Evolutionary conservation across 64 coral and sea anemone genomes (phyloP).

Genomic region (Catalaphyllia jardinei): DNA sequence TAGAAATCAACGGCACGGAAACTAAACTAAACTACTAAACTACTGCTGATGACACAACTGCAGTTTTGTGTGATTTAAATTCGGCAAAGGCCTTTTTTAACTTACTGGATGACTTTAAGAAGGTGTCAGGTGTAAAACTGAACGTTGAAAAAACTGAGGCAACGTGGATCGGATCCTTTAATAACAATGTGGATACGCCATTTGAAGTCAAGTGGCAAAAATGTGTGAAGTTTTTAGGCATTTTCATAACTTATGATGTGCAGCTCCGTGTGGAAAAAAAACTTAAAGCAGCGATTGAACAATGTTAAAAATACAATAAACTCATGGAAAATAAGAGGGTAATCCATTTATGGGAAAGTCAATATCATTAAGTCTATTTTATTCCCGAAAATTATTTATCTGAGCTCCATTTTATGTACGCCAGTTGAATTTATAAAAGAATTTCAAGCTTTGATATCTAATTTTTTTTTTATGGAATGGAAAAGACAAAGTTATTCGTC

Average conservation of each 20-base stretch:
- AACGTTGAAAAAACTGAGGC: neutral
- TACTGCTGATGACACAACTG: constrained; percentile 22
- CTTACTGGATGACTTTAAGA: neutral
- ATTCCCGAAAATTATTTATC: neutral
- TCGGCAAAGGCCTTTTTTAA: neutral
- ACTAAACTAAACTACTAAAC: too few relatives aligned
- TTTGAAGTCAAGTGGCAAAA: neutral
- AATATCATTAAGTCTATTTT: neutral
- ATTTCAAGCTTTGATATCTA: neutral
- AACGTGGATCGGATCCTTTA: neutral
- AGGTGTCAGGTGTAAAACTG: neutral
- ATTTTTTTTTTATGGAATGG: neutral
- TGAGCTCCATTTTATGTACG: neutral
- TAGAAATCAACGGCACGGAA: too few relatives aligned
- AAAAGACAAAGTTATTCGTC: neutral
- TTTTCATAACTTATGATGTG: neutral
- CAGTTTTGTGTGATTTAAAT: neutral
- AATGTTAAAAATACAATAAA: neutral
- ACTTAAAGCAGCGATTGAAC: neutral
- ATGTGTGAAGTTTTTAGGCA: neutral
- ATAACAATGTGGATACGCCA: neutral
- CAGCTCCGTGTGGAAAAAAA: neutral
- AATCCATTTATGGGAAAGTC: neutral
- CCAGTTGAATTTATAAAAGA: neutral
- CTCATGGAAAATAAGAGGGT: neutral